phyloP scores from a whole-genome alignment of 2,113 vertebrate genomes.

The Desmodus rotundus region DNA sequence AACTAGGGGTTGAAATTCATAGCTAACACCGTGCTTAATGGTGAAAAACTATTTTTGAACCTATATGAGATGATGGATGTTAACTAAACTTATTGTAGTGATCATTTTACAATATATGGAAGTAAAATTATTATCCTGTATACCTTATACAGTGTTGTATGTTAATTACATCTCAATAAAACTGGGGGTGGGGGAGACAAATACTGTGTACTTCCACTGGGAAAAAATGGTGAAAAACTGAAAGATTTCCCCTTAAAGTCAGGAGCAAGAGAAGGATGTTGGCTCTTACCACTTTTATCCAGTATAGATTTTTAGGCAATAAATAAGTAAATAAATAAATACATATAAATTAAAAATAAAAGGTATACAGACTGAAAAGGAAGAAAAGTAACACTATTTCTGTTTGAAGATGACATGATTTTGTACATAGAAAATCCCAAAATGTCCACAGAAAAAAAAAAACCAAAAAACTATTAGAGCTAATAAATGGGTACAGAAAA shows the following conservation, averaged over 20 bases:
- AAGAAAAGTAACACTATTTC: neutral
- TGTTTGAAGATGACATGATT: neutral
- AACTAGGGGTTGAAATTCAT: neutral
- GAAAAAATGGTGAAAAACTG: neutral
- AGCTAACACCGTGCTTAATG: neutral
- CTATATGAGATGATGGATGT: neutral
- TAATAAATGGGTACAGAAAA: neutral
- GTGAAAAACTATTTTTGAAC: neutral
- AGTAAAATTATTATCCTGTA: neutral
- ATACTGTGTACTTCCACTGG: neutral
- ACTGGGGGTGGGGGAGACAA: neutral
- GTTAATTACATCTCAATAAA: neutral
- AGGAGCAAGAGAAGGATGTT: neutral
- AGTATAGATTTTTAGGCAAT: neutral
- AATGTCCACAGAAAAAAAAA: neutral
- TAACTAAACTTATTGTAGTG: neutral
- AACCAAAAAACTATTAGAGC: neutral
- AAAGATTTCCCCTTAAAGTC: neutral
- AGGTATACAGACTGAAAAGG: neutral
- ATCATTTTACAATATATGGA: neutral
- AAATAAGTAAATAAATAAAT: neutral
- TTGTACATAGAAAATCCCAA: neutral
- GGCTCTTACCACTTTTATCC: neutral
- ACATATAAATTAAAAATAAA: neutral
- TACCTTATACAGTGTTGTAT: neutral